Base-by-base conservation (phyloP, 2,888 invertebrate genomes). In the Diarsia dahlii region DNA sequence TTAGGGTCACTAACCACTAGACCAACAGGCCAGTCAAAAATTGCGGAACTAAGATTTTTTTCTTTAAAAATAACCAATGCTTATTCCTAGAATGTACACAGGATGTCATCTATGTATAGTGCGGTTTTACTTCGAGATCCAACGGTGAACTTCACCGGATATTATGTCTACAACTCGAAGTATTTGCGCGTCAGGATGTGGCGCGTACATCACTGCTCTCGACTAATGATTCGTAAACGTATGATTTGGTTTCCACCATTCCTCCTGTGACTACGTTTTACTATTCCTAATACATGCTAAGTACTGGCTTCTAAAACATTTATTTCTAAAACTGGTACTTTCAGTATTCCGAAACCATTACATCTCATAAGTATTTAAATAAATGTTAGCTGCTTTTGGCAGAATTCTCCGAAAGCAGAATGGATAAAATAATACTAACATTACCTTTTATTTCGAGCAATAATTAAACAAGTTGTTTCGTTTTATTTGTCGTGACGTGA, bases 161-260 rank as follows among this genome's bases (percentile, higher is more conserved):
- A 46, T 74, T 78, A 52, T 81, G 77, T 78, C 82, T 81, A 63
- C 70, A 28, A 54, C 39, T 50, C n/a, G 12, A 58, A 63, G 39
- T 60, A 54, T n/a, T 69, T n/a, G n/a, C 20, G 50, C 34, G 48
- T 28, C 71, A 34, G 71, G 63, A 65, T 39, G 54, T 48, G 64
- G 34, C 23, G 39, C 15, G 20, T 48, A 46, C 28, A 48, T 39
- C 48, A 13, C n/a, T n/a, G 68, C 23, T 62, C 8, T 28, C 45
- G 18, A 39, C 45, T 56, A 62, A 23, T 60, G 23, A 56, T 65
- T 66, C 10, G 54, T 46, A 13, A 52, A 50, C 12, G 8, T 23
- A 52, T 18, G 50, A 15, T 65, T 65, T 66, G 9, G 28, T 46
- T 70, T 67, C 15, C 20, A 20, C 20, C 34, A 60, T 46, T 60